phyloP scores from a whole-genome alignment of 1,140 invertebrate genomes.

The Drosophila miranda region DNA sequence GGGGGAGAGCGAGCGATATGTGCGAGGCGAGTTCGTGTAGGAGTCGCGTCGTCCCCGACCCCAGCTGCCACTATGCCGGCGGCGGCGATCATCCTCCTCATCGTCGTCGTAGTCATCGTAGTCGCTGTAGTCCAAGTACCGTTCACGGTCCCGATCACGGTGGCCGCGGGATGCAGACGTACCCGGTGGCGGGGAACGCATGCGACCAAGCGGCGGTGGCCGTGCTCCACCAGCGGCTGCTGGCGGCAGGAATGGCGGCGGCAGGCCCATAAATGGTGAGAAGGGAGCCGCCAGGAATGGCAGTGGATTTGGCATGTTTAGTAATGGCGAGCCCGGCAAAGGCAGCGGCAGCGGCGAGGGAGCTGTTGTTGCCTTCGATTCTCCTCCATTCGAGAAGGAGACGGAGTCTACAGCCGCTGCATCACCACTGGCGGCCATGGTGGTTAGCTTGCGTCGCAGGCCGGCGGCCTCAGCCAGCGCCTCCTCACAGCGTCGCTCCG shows the following conservation, averaged over 20 bases:
- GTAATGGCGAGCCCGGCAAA: constrained; percentile 68
- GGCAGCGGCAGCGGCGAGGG: constrained; percentile 82
- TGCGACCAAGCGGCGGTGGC: constrained; percentile 85
- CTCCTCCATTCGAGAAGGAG: constrained; percentile 52
- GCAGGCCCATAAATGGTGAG: constrained; percentile 82
- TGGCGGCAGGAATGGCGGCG: constrained; percentile 83
- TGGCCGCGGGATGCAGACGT: constrained; percentile 25
- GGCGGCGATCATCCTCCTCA: constrained; percentile 58
- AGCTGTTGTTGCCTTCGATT: constrained; percentile 38
- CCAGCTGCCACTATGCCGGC: constrained; percentile 67
- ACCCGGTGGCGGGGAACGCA: constrained; percentile 85
- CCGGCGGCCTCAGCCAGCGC: constrained; percentile 88
- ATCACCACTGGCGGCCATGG: constrained; percentile 65
- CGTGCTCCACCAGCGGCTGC: constrained; percentile 83
- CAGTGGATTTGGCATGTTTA: constrained; percentile 81
- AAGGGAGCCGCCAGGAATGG: constrained; percentile 83
- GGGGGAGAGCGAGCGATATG: constrained; percentile 77
- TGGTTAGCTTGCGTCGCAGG: constrained; percentile 88
- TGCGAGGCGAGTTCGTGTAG: constrained; percentile 67
- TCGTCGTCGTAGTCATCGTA: constrained; percentile 76
- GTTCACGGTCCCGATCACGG: constrained; percentile 45
- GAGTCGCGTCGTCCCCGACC: constrained; percentile 52
- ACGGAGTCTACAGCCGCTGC: constrained; percentile 34
- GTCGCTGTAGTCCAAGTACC: constrained; percentile 66
- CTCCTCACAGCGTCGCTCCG: constrained; percentile 90